Evolutionary conservation across 2,797 vertebrate genomes (phyloP).

Genomic region (Ctenopoma kingsleyae): DNA sequence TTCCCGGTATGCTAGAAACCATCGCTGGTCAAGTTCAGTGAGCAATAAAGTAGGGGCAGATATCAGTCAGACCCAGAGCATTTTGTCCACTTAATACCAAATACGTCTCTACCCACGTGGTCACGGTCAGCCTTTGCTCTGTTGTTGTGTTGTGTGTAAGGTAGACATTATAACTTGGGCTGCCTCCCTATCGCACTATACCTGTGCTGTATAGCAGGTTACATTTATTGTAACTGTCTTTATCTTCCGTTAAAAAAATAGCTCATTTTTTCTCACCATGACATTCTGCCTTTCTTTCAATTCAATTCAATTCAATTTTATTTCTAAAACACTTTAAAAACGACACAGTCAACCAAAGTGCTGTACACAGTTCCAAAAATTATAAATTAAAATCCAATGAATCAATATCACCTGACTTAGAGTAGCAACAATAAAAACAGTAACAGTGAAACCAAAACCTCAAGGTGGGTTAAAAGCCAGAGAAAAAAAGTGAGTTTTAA

Average conservation of each 20-base stretch:
- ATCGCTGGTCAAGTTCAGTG: conserved; percentile 26
- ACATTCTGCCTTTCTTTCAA: conserved; percentile 1
- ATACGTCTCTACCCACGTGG: conserved; percentile 30
- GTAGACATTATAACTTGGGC: conserved; percentile 68
- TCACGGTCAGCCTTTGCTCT: conserved; percentile 73
- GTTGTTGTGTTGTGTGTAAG: conserved; percentile 70
- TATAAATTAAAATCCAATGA: too few relatives aligned
- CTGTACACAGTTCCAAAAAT: too few relatives aligned
- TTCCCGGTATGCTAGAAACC: background rate
- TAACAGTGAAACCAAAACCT: too few relatives aligned
- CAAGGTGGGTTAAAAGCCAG: too few relatives aligned
- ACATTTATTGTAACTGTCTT: background rate
- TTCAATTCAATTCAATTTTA: too few relatives aligned
- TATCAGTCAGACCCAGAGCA: conserved; percentile 44
- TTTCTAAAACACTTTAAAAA: too few relatives aligned
- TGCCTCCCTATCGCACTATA: conserved; percentile 75
- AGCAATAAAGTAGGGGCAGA: conserved; percentile 36
- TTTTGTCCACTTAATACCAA: conserved; percentile 27
- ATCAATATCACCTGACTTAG: too few relatives aligned
- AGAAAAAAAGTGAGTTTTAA: too few relatives aligned
- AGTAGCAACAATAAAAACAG: too few relatives aligned
- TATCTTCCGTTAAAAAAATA: background rate
- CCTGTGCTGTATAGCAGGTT: conserved; percentile 26
- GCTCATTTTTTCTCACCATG: background rate
- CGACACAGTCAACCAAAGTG: too few relatives aligned